A percentile compares a stretch with the other conserved stretches of the same genome.
phyloP scores from a whole-genome alignment of 2,888 invertebrate species.

The Melolontha melolontha region DNA sequence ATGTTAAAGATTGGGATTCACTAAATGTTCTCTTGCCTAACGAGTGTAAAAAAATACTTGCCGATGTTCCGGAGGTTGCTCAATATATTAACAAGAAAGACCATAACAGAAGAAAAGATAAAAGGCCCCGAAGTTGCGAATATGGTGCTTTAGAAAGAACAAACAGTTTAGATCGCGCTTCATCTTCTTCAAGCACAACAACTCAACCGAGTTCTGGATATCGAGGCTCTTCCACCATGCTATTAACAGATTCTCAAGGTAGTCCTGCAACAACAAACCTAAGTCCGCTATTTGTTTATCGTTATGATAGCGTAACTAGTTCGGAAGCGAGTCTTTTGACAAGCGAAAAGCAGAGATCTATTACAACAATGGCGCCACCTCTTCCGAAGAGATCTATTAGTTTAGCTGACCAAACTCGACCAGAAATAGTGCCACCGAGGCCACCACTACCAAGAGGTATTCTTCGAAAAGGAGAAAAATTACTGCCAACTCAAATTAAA shows the following conservation, averaged over 20 bases:
- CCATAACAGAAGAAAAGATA: conserved; percentile 63
- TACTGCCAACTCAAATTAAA: conserved; percentile 64
- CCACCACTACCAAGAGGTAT: conserved; percentile 81
- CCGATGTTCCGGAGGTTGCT: conserved; percentile 83
- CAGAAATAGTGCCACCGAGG: conserved; percentile 71
- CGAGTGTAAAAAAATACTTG: conserved; percentile 83
- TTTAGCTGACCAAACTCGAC: conserved; percentile 66
- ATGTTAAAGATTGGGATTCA: conserved; percentile 94
- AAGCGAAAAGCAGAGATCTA: conserved; percentile 68
- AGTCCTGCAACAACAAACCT: conserved; percentile 73
- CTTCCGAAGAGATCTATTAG: conserved; percentile 78
- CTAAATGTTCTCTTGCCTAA: conserved; percentile 87
- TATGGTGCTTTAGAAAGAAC: conserved; percentile 68
- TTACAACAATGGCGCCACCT: conserved; percentile 66
- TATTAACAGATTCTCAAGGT: conserved; percentile 82
- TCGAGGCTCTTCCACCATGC: conserved; percentile 85
- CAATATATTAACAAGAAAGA: conserved; percentile 72
- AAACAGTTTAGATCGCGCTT: conserved; percentile 64
- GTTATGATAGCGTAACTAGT: conserved; percentile 81
- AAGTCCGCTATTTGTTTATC: conserved; percentile 84
- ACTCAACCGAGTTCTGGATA: conserved; percentile 90
- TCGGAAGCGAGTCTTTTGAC: conserved; percentile 77
- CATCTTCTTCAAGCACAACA: conserved; percentile 77
- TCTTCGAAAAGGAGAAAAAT: conserved; percentile 70
- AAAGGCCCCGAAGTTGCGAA: conserved; percentile 72